Evolutionary conservation across 2,113 vertebrate genomes (phyloP), one percentile per base, ranked within the genome.

Genomic region (Gobius niger): DNA sequence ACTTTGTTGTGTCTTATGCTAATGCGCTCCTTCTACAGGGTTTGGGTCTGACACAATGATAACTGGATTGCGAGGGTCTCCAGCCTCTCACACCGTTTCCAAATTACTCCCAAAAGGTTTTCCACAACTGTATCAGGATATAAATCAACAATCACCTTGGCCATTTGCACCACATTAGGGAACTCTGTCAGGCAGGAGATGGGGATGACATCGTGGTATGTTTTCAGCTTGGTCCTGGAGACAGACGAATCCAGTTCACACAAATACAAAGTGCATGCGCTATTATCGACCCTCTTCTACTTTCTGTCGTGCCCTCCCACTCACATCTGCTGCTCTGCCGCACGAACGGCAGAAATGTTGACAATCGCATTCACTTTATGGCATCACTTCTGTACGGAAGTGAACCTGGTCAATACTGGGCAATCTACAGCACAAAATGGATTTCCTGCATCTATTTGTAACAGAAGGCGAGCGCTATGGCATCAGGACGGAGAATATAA

Each of bases 151-250:
- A 91, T 90, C 75, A 96, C 97, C 94, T 99, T 99, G 65, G 98
- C 95, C 98, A 99, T 99, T 90, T 99, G 98, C 44, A 98, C 91
- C 60, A 98, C 94, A 0, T 98, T 99, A 78, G 98, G 98, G 78
- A 98, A 99, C 84, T 99, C 98, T 0, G 96, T 97, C 86, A 99
- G 91, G 83, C 97, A 99, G 87, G 98, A 99, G 81, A 99, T 99
- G 68, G 98, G 98, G 82, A 99, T 96, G 79, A 99, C 95, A 0
- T 99, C 98, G 0, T 98, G 96, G 84, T 95, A 91, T 3, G 96
- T 97, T 90, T 95, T 96, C 82, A 92, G 50, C 44, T 95, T 98
- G 66, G 95, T 96, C 90, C 97, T 99, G 91, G 83, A 1, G 2
- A 80, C 6, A 64, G 7, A 19, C 7, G 67, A 82, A 81, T 62